A percentile compares a stretch with the other conserved stretches of the same genome.
Conservation (phyloP, 2,797 vertebrate species). For the Poeciliopsis turneri region DNA sequence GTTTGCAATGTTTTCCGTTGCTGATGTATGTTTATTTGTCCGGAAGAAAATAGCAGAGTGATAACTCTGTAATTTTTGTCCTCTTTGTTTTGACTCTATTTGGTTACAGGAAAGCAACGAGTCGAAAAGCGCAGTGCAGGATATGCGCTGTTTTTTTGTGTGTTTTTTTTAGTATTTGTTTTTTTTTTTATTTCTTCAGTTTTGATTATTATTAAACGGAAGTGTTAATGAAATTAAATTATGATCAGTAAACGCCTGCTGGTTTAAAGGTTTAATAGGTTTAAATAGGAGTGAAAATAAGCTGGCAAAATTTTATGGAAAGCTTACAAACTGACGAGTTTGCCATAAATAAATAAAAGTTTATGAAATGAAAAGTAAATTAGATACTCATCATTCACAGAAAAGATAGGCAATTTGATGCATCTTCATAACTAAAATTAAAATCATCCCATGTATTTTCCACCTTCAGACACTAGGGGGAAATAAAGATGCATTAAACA, state of each 20-base stretch:
- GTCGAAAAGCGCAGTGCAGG: not conserved
- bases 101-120: slow-evolving; percentile 19
- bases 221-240: not conserved
- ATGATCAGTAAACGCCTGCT: not conserved
- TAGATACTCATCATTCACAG: not conserved
- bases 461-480: slow-evolving; percentile 46
- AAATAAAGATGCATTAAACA: slow-evolving; percentile 37
- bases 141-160: not conserved
- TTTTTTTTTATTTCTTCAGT: not conserved
- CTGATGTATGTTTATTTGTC: not conserved
- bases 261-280: not conserved
- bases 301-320: not conserved
- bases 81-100: slow-evolving; percentile 13
- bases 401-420: not conserved
- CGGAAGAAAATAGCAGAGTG: not conserved
- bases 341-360: not conserved
- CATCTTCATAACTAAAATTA: not conserved
- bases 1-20: not conserved
- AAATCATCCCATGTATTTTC: slow-evolving; percentile 13
- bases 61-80: not conserved
- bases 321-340: not conserved
- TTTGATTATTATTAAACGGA: not conserved
- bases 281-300: not conserved
- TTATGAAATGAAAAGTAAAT: not conserved
- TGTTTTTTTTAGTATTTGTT: rapidly evolving